Base-by-base conservation (phyloP, 2,888 invertebrate species). In the Drosophila birchii region DNA sequence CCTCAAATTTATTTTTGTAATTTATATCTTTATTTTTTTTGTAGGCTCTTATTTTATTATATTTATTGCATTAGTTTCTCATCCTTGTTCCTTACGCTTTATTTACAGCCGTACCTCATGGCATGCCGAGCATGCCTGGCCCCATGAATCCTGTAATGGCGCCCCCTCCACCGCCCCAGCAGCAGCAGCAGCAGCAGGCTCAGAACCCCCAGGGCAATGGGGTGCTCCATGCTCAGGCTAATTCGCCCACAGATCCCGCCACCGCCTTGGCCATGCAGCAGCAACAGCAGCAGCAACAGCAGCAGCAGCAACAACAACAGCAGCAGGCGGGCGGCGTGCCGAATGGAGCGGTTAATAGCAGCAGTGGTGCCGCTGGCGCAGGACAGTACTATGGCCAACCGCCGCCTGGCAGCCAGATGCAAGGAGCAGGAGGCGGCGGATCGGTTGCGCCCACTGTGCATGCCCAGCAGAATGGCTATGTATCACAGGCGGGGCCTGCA, bases 381-480 rank as follows among this genome's bases (percentile, higher is more conserved):
- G 78, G 79, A 26, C 82, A 90, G 45, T 87, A 85, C 71, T 90
- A 90, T 51, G 88, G 84, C 11, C 90, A 90, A 55, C 87, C 89
- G 20, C 74, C 90, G 0, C 75, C 86, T 7, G 78, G 88, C 62
- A 86, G 88, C 64, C 92, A 92, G 79, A 91, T 92, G 85, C 87
- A 92, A 49, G 91, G 81, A 71, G 82, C 88, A 39, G 82, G 89
- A 43, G 89, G 82, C 57, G 87, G 79, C 36, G 78, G 87, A 11
- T 43, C 76, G 3, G 68, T 53, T 18, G 38, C 62, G 26, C 72
- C 85, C 3, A 82, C 91, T 44, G 90, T 92, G 32, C 92, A 92
- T 70, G 81, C 91, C 76, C 92, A 92, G 75, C 93, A 93, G 75
- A 93, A 93, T 75, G 93, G 93, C 29, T 93, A 93, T 71, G 92